Evolutionary conservation across 2,113 vertebrate species (phyloP).

Genomic region (Syngnathus floridae): DNA sequence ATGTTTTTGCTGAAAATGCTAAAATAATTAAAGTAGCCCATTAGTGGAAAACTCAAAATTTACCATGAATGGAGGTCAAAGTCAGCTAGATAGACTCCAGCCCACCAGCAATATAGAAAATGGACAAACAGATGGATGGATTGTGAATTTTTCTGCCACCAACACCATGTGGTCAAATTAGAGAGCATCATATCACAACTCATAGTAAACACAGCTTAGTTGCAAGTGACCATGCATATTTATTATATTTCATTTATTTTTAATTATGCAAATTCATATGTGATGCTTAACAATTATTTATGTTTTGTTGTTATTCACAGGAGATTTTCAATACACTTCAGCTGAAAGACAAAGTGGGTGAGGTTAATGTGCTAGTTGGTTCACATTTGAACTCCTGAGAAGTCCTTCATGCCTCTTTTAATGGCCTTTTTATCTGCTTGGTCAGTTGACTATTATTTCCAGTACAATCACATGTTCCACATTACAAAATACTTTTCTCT

Average conservation of each 20-base stretch:
- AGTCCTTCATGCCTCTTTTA: neutral
- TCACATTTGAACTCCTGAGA: neutral
- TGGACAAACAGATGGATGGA: no score
- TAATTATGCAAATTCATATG: neutral
- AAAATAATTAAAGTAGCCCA: no score
- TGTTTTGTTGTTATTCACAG: neutral
- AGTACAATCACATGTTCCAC: neutral
- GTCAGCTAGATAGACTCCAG: no score
- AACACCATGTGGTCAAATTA: neutral
- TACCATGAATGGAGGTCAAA: no score
- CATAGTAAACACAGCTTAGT: neutral
- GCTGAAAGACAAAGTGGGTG: neutral
- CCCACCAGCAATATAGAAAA: no score
- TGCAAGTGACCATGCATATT: neutral
- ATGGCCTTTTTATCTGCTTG: no score
- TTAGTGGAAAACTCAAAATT: no score
- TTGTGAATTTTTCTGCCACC: neutral
- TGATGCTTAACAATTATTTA: neutral
- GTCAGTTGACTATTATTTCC: neutral
- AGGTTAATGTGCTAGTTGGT: neutral
- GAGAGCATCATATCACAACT: neutral
- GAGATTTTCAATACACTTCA: neutral
- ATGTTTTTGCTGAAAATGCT: no score
- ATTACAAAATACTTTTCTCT: neutral
- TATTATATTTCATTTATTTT: neutral